Evolutionary conservation across 2,113 vertebrate species (phyloP).

Genomic region (Actenoides hombroni): DNA sequence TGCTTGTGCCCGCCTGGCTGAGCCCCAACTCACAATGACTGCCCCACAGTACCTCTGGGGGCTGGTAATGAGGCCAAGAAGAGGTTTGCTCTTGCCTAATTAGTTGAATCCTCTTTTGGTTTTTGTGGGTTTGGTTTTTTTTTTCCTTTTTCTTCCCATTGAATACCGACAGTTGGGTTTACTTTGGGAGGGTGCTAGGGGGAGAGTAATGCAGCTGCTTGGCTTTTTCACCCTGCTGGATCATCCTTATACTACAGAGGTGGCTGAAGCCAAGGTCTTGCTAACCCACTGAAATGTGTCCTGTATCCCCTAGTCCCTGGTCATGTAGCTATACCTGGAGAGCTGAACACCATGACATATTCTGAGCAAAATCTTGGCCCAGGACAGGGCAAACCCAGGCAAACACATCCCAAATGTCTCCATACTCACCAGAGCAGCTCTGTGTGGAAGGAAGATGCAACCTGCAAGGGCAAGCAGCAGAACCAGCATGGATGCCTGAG

Average conservation of each 20-base stretch:
- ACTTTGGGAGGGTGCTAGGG: not conserved
- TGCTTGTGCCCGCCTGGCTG: not conserved
- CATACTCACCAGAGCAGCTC: not conserved
- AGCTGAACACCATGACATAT: not conserved
- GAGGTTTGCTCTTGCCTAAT: not conserved
- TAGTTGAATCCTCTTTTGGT: not conserved
- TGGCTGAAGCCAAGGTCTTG: not conserved
- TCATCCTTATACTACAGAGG: accelerated
- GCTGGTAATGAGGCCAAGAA: accelerated
- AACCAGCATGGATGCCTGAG: not conserved
- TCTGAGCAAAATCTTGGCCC: not conserved
- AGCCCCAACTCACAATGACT: not conserved
- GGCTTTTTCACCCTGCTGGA: not conserved
- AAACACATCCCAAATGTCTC: not conserved
- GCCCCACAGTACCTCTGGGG: accelerated
- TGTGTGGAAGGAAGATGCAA: not conserved
- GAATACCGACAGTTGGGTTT: not conserved
- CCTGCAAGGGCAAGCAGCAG: not conserved
- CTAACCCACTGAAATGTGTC: not conserved
- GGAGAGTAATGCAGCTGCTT: accelerated
- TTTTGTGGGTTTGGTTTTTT: too few relatives aligned
- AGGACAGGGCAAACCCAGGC: not conserved
- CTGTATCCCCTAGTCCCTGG: not conserved
- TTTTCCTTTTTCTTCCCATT: not conserved
- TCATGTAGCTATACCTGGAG: accelerated